A percentile compares a stretch with the other conserved stretches of the same genome.
Conservation (phyloP, 2,888 invertebrate genomes). For the Noctua comes region DNA sequence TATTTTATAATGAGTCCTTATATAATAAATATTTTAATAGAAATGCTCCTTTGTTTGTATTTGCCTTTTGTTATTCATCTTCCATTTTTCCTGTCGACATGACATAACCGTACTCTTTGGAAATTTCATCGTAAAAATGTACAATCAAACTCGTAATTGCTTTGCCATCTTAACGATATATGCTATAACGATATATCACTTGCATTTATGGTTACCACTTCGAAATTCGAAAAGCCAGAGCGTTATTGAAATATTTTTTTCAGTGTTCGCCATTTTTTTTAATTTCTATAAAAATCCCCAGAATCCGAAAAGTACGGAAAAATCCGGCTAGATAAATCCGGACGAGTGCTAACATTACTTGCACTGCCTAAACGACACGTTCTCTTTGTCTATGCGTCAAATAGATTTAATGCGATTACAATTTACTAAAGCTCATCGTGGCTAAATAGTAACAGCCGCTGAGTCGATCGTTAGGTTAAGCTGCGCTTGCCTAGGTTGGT, state of each 20-base stretch:
- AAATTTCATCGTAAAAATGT: not conserved
- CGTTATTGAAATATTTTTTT: too few species aligned
- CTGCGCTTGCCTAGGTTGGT: too few species aligned
- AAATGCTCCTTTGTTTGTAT: slow-evolving; percentile 7
- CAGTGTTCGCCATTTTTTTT: not conserved
- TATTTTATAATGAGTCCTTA: slow-evolving; percentile 37
- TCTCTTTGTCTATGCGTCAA: not conserved
- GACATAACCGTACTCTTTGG: not conserved
- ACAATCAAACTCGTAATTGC: not conserved
- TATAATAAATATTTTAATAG: slow-evolving; percentile 49
- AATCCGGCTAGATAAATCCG: not conserved
- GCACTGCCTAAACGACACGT: not conserved
- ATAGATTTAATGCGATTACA: not conserved
- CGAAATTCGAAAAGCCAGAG: not conserved
- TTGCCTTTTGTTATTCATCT: not conserved
- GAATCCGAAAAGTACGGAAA: not conserved
- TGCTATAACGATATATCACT: too few species aligned
- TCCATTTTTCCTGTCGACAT: not conserved
- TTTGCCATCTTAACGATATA: not conserved
- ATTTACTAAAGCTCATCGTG: not conserved
- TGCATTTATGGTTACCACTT: not conserved
- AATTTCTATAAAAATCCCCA: too few species aligned
- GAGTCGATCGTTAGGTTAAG: too few species aligned
- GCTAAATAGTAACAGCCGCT: too few species aligned
- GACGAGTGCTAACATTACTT: too few species aligned